phyloP scores from a whole-genome alignment of 2,113 vertebrate species.

The Serilophus lunatus region DNA sequence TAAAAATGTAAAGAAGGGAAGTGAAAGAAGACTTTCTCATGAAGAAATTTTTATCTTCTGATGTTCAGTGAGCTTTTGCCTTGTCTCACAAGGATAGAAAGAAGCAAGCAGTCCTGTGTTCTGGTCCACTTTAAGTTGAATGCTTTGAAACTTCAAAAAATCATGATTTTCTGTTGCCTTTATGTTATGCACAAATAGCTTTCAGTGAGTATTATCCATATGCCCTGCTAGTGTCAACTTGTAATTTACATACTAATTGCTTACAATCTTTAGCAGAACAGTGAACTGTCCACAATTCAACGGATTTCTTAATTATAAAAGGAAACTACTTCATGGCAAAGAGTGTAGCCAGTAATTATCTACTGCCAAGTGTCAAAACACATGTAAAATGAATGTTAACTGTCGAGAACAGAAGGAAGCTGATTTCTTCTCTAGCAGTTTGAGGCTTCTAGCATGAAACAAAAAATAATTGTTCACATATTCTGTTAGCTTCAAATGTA shows the following conservation, averaged over 20 bases:
- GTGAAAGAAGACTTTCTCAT: neutral
- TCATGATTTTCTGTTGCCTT: neutral
- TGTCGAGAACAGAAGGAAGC: neutral
- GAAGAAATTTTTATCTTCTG: neutral
- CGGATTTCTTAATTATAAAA: slow-evolving; percentile 12
- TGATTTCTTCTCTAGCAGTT: neutral
- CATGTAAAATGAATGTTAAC: neutral
- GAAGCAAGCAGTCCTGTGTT: neutral
- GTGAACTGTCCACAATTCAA: slow-evolving; percentile 13
- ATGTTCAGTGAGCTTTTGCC: neutral
- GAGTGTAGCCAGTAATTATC: slow-evolving; percentile 9
- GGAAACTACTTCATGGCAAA: neutral
- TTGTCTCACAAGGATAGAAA: neutral
- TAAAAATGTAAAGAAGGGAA: neutral
- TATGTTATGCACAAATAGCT: neutral
- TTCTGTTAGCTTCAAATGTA: neutral
- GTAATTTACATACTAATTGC: slow-evolving; percentile 26
- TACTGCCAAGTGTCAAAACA: slow-evolving; percentile 9
- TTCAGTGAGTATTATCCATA: neutral
- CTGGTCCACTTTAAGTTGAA: neutral
- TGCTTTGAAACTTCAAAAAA: neutral
- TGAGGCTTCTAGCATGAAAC: neutral
- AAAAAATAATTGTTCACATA: neutral
- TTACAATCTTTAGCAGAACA: neutral
- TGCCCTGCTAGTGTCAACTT: neutral